These are phyloP conservation scores for Rissa tridactyla DNA, from an alignment of 2,113 vertebrate species.

Conservation along the genomic window DNA sequence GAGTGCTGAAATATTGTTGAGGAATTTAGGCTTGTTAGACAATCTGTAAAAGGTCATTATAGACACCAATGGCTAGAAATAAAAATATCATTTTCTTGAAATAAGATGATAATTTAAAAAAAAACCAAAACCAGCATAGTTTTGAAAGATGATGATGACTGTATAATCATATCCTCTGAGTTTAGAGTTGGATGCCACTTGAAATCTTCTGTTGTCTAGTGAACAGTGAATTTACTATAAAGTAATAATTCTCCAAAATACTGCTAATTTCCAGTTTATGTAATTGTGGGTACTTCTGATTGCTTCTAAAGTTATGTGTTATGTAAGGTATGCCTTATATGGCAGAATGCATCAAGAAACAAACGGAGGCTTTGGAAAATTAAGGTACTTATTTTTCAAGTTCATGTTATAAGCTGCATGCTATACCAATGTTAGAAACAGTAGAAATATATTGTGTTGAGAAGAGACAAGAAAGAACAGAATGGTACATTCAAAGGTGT, in stretches of 20 bases:
- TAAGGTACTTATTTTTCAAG: neutral
- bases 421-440: neutral
- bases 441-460: neutral
- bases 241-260: neutral
- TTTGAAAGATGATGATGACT: neutral
- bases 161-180: neutral
- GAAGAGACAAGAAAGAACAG: neutral
- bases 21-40: neutral
- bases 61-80: neutral
- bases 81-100: neutral
- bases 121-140: neutral
- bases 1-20: neutral
- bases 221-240: neutral
- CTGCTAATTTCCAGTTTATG: neutral
- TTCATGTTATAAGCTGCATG: neutral
- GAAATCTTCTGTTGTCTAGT: neutral
- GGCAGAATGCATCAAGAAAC: neutral
- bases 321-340: neutral
- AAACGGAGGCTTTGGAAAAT: neutral
- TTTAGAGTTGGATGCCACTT: neutral
- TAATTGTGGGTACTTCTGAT: neutral
- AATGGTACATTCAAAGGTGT: neutral
- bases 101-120: neutral
- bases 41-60: neutral
- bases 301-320: neutral